phyloP scores from a whole-genome alignment of 2,113 vertebrate species.

The Bos indicus region DNA sequence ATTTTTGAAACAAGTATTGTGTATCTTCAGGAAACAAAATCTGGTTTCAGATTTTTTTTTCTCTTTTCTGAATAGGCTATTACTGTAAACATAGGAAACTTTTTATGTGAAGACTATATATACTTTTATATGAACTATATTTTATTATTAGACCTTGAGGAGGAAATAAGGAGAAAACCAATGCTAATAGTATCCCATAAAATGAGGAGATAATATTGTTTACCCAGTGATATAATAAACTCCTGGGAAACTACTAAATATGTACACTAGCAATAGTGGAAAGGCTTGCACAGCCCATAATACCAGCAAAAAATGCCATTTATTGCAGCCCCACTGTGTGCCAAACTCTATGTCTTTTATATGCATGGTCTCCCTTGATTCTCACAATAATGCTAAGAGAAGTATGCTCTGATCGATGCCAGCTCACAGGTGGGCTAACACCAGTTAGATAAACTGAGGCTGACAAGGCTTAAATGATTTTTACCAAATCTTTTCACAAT shows the following conservation, averaged over 20 bases:
- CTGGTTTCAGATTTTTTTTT: neutral
- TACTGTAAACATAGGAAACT: neutral
- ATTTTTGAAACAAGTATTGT: slow-evolving; percentile 11
- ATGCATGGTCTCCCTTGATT: neutral
- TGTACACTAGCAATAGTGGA: neutral
- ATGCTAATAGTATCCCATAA: neutral
- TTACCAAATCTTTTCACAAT: neutral
- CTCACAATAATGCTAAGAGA: neutral
- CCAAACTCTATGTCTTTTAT: neutral
- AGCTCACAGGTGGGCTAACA: neutral
- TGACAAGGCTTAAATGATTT: neutral
- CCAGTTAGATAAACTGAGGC: neutral
- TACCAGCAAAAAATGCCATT: neutral
- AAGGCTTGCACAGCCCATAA: neutral
- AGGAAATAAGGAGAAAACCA: neutral
- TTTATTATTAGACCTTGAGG: neutral
- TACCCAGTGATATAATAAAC: neutral
- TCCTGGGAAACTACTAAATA: neutral
- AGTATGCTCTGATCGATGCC: neutral
- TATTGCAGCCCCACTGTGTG: neutral
- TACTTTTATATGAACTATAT: neutral
- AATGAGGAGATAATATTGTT: neutral
- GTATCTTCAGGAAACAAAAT: neutral
- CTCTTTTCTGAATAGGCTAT: neutral
- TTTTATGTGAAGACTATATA: neutral